Evolutionary conservation across 2,888 invertebrate genomes (phyloP).

Genomic region (Pyrrhosoma nymphula): DNA sequence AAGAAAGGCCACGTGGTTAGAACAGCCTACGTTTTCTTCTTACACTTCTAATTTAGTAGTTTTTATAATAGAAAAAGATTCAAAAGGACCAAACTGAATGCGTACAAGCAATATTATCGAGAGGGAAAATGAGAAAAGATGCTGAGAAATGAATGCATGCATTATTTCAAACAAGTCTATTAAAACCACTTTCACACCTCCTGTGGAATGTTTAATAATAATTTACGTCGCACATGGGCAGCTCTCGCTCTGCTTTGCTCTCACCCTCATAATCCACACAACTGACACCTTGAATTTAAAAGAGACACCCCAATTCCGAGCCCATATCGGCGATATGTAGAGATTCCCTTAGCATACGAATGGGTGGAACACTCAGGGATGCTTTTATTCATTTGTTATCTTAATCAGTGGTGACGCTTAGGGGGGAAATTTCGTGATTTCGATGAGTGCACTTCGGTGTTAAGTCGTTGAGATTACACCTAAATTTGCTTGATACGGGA

Average conservation of each 20-base stretch:
- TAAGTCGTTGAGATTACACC: neutral
- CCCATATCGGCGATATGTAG: neutral
- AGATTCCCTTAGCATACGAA: slow-evolving; percentile 39
- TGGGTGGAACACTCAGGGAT: neutral
- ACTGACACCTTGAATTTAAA: neutral
- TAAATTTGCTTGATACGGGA: neutral
- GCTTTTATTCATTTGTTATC: neutral
- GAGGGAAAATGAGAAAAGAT: too few species aligned
- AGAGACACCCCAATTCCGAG: neutral
- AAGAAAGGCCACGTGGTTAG: too few species aligned
- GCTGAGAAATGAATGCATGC: too few species aligned
- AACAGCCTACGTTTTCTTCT: too few species aligned
- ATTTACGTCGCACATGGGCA: neutral
- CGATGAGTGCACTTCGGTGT: slow-evolving; percentile 45
- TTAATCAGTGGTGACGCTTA: neutral
- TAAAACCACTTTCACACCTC: neutral
- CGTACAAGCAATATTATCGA: too few species aligned
- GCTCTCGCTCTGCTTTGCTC: neutral
- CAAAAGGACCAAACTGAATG: too few species aligned
- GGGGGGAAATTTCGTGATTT: neutral
- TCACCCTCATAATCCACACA: neutral
- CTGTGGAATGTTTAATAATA: neutral
- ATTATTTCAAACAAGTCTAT: neutral
- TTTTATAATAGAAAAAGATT: too few species aligned
- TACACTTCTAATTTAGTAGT: too few species aligned